Evolutionary conservation across 1,140 invertebrate species (phyloP), one percentile per base, ranked within the genome.

Genomic region (Drosophila nannoptera): DNA sequence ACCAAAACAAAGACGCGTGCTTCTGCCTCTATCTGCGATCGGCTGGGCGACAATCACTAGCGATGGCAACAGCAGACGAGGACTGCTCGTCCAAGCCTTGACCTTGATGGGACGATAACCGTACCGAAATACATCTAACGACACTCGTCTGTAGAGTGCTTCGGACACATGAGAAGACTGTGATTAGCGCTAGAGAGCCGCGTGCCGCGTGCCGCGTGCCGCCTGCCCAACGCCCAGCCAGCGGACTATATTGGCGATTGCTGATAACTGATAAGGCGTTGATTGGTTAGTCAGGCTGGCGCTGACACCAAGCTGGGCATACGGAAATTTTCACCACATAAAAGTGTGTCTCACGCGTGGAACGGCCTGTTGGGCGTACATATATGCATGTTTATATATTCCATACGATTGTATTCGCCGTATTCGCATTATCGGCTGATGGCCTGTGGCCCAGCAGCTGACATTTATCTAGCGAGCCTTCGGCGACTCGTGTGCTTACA

Each of bases 1-100:
- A 81, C 77, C 61, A 77, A 82, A 82, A 80, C 58, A 75, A 46
- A 80, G 71, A 67, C 58, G 74, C 66, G 78, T 81, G 81, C 80
- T 75, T 59, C 71, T 36, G 43, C 49, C 73, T 53, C 43, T 77
- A 75, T 56, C 73, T 68, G 61, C 62, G 50, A 59, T 58, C 54
- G 42, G 36, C 66, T 43, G 63, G 52, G 22, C 66, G 49, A n/a
- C 54, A 59, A 7, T 62, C 59, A 76, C 70, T 84, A 68, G 78
- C 60, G 64, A 50, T 68, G 58, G 36, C 59, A 67, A 73, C 66
- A 71, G 56, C 40, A 61, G 61, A 67, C 65, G 40, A 42, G 60
- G 16, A 48, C 8, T 48, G 36, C 31, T 48, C 22, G 22, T 76
- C 66, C 12, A 84, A 76, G 69, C 76, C 73, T 68, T 75, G 76